Evolutionary conservation across 2,888 invertebrate genomes (phyloP), one percentile per base, ranked within the genome.

Genomic region (Spilarctia lutea): DNA sequence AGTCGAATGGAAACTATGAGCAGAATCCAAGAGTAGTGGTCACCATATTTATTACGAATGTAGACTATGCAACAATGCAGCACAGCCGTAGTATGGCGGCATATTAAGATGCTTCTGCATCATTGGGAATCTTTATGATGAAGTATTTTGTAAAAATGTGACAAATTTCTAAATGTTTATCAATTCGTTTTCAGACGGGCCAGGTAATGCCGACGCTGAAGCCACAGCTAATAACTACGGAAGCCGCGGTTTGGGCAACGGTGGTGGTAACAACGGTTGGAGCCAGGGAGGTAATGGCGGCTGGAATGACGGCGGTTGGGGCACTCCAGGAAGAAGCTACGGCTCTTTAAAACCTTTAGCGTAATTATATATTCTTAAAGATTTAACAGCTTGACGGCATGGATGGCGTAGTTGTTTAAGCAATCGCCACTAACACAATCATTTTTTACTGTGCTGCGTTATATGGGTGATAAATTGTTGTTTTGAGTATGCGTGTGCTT

Each of bases 241-340:
- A 0, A 69, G 84, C 0, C 27, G 68, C 24, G 35, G 16, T 3
- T 66, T 39, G 66, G 66, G 79, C 0, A 70, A 84, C 0, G 75
- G 79, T 16, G 84, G 84, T 4, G 71, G 30, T 0, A 92, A 7
- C 2, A 42, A 27, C 24, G 35, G 66, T 3, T 65, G 65, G 65
- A 35, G 33, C 7, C 27, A 91, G 60, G 92, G 92, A 18, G 86
- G 86, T 24, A 74, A 77, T 16, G 88, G 90, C 11, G 88, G 85
- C 16, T 90, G 91, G 90, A n/a, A n/a, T n/a, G n/a, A 77, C 16
- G 88, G 90, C 11, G 88, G 85, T 16, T 90, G 91, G 90, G 84
- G 79, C 0, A 71, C 86, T 0, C 91, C 86, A 0, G 76, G 79
- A 18, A 83, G 85, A 7, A 72, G 30, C 0, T 93, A 91, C 68